Evolutionary conservation across 2,797 vertebrate genomes (phyloP).

Genomic region (Gallinago solitaria): DNA sequence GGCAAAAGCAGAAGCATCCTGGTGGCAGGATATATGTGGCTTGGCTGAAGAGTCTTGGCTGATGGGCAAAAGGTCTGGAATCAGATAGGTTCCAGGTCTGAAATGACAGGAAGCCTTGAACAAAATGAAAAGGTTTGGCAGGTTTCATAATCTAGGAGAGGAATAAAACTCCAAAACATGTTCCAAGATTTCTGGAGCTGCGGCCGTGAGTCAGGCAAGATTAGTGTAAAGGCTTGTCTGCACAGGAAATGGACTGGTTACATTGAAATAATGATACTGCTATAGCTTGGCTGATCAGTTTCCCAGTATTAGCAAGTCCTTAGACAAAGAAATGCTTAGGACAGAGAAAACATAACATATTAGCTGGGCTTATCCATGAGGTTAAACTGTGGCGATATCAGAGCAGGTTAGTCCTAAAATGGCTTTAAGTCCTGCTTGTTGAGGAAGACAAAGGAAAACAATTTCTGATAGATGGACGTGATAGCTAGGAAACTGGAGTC

Average conservation of each 20-base stretch:
- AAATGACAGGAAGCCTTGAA: not conserved
- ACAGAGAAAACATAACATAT: not conserved
- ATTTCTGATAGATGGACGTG: not conserved
- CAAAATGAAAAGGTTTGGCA: slow-evolving; percentile 12
- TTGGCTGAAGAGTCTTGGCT: slow-evolving; percentile 13
- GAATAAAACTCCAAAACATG: not conserved
- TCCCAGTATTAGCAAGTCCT: not conserved
- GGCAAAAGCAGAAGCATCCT: not conserved
- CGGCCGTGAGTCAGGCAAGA: not conserved
- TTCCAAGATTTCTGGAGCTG: slow-evolving; percentile 3
- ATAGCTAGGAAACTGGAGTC: not conserved
- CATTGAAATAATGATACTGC: not conserved
- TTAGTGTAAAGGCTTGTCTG: not conserved
- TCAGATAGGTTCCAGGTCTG: not conserved
- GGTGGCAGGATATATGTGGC: not conserved
- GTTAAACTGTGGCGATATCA: not conserved
- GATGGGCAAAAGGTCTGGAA: not conserved
- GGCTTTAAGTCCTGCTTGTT: not conserved
- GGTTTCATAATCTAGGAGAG: not conserved
- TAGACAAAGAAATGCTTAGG: not conserved
- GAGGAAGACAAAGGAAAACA: not conserved
- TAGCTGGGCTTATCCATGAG: not conserved
- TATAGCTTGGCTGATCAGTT: not conserved
- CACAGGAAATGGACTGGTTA: not conserved
- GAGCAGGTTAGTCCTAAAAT: not conserved